Evolutionary conservation across 92 coral and sea anemone species (phyloP).

Genomic region (Phenganax subtilis): DNA sequence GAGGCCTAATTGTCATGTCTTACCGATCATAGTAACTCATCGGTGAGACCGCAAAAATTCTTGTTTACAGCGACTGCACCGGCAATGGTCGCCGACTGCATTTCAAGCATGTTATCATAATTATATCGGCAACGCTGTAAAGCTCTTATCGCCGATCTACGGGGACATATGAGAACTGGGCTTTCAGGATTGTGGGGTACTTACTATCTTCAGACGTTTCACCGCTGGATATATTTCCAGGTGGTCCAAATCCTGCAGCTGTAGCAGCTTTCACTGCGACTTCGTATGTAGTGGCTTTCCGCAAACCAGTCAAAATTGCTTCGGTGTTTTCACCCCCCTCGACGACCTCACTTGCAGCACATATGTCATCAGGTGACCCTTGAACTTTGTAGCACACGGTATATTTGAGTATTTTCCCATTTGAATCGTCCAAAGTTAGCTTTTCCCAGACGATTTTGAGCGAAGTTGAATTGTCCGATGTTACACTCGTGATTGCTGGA

Average conservation of each 20-base stretch:
- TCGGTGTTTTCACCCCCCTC: background rate
- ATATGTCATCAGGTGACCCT: background rate
- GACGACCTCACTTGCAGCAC: background rate
- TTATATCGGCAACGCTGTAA: too few relatives aligned
- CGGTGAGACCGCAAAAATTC: too few relatives aligned
- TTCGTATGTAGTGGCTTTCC: constrained; percentile 41
- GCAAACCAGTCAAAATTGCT: constrained; percentile 25
- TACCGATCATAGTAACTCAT: too few relatives aligned
- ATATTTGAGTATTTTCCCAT: background rate
- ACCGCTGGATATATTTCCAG: background rate
- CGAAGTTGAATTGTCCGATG: background rate
- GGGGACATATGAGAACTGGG: too few relatives aligned
- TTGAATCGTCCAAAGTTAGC: background rate
- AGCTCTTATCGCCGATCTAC: too few relatives aligned
- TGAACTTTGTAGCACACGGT: constrained; percentile 6
- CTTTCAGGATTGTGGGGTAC: too few relatives aligned
- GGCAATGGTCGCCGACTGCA: too few relatives aligned
- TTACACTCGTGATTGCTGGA: background rate
- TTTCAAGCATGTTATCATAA: too few relatives aligned
- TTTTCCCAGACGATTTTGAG: background rate
- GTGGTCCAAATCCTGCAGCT: constrained; percentile 49
- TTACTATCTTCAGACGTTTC: too few relatives aligned
- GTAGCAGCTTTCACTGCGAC: constrained; percentile 61
- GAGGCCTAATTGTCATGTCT: too few relatives aligned
- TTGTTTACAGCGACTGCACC: too few relatives aligned